Evolutionary conservation across 2,797 vertebrate species (phyloP).

Genomic region (Myotis pilosus): DNA sequence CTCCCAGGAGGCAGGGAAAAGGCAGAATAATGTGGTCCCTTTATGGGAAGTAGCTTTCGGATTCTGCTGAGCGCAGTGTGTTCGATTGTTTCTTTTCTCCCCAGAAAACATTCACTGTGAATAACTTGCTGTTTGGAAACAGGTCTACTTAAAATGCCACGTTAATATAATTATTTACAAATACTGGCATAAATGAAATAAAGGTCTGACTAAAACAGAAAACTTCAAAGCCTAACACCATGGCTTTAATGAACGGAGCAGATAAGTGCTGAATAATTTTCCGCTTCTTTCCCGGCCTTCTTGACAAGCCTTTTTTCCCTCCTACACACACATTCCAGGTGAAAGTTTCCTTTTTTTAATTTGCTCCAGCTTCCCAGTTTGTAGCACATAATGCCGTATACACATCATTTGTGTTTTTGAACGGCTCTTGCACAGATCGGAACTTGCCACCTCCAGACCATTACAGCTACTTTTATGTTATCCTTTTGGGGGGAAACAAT

Average conservation of each 20-base stretch:
- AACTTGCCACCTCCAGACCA: slow-evolving; percentile 22
- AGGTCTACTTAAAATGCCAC: slow-evolving; percentile 80
- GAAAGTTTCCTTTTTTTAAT: slow-evolving; percentile 33
- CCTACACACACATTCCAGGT: slow-evolving; percentile 27
- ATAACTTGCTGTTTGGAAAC: slow-evolving; percentile 76
- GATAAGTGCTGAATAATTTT: slow-evolving; percentile 76
- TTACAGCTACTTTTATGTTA: slow-evolving; percentile 54
- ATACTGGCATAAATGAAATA: slow-evolving; percentile 76
- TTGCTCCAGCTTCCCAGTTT: not conserved
- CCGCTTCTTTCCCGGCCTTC: slow-evolving; percentile 68
- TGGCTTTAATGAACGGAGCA: slow-evolving; percentile 72
- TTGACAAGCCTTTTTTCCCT: slow-evolving; percentile 28
- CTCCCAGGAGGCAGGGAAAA: not conserved
- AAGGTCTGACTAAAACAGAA: slow-evolving; percentile 72
- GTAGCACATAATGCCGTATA: not conserved
- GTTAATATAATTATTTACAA: slow-evolving; percentile 82
- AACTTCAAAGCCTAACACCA: slow-evolving; percentile 62
- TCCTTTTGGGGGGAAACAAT: slow-evolving; percentile 63
- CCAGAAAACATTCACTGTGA: slow-evolving; percentile 50
- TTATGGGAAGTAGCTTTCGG: not conserved
- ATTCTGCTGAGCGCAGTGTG: slow-evolving; percentile 30
- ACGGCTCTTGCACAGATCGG: slow-evolving; percentile 58
- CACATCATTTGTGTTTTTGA: slow-evolving; percentile 37
- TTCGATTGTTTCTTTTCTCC: slow-evolving; percentile 56
- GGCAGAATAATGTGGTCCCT: not conserved